A percentile compares a stretch with the other conserved stretches of the same genome.
These are phyloP conservation scores for Pristionchus pacificus DNA, from an alignment of 1,140 invertebrate genomes.

Conservation along the genomic window DNA sequence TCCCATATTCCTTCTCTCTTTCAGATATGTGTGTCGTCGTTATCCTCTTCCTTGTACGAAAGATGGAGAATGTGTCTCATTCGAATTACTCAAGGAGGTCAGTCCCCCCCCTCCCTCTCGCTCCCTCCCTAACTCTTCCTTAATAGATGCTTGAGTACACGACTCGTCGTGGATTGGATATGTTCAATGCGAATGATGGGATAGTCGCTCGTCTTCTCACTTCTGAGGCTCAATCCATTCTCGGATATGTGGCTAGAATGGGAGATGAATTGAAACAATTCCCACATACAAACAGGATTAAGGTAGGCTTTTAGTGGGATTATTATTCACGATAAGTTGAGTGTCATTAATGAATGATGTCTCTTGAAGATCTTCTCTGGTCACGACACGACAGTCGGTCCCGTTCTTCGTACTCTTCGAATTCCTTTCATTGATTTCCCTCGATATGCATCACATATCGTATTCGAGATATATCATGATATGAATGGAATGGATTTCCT, in stretches of 20 bases:
- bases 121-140: not conserved
- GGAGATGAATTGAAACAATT: constrained; percentile 3
- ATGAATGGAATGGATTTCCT: not conserved
- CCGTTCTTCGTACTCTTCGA: constrained; percentile 16
- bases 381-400: constrained; percentile 26
- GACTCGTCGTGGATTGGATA: constrained; percentile 6
- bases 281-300: constrained; percentile 25
- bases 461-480: constrained; percentile 13
- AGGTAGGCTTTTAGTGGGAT: constrained; percentile 4
- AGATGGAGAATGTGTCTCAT: constrained; percentile 17
- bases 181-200: constrained; percentile 19
- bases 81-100: constrained; percentile 11
- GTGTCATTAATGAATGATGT: too few relatives aligned
- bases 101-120: not conserved
- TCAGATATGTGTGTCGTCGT: constrained; percentile 22
- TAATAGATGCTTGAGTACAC: constrained; percentile 8
- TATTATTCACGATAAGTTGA: not conserved
- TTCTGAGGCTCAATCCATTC: constrained; percentile 11
- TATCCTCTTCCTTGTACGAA: constrained; percentile 17
- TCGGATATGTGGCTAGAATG: not conserved
- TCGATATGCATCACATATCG: constrained; percentile 13
- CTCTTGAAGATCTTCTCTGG: constrained; percentile 23
- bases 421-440: constrained; percentile 27
- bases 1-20: too few relatives aligned
- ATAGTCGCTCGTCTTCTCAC: constrained; percentile 10